Percentiles rank a stretch among this genome's conserved stretches.
Evolutionary conservation across 2,113 vertebrate species (phyloP).

Genomic region (Neolamprologus hecqui): DNA sequence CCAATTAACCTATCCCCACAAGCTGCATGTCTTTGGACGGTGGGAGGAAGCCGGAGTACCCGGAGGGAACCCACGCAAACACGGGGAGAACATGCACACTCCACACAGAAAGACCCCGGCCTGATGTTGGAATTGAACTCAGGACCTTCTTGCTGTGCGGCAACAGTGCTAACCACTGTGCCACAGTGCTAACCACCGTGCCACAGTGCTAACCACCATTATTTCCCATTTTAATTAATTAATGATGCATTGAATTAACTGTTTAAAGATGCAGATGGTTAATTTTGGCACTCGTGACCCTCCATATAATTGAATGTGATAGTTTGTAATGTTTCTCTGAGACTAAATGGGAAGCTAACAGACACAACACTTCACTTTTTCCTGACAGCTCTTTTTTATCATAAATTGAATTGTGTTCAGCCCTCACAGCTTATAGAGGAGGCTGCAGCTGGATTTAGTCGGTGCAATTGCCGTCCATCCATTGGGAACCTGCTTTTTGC

Average conservation of each 20-base stretch:
- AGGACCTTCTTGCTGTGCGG: no score
- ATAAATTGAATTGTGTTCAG: not conserved
- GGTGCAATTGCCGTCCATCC: not conserved
- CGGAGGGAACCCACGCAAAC: no score
- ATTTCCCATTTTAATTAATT: not conserved
- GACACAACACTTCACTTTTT: not conserved
- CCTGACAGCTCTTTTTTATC: not conserved
- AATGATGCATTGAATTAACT: not conserved
- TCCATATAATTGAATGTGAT: fast-evolving
- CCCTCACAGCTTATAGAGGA: not conserved
- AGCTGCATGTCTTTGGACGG: no score
- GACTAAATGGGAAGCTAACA: not conserved
- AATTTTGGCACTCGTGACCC: not conserved
- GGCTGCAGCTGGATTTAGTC: not conserved
- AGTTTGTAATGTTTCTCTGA: not conserved
- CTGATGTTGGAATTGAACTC: no score
- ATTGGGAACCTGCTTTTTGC: not conserved
- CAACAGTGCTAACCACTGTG: no score
- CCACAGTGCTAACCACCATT: not conserved
- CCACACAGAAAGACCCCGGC: no score
- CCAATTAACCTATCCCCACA: no score
- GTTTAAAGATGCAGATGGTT: not conserved
- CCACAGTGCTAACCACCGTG: no score
- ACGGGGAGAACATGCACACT: no score
- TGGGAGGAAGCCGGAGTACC: no score